These are phyloP conservation scores for Agrotis ipsilon DNA, from an alignment of 2,888 invertebrate genomes.

Conservation along the genomic window DNA sequence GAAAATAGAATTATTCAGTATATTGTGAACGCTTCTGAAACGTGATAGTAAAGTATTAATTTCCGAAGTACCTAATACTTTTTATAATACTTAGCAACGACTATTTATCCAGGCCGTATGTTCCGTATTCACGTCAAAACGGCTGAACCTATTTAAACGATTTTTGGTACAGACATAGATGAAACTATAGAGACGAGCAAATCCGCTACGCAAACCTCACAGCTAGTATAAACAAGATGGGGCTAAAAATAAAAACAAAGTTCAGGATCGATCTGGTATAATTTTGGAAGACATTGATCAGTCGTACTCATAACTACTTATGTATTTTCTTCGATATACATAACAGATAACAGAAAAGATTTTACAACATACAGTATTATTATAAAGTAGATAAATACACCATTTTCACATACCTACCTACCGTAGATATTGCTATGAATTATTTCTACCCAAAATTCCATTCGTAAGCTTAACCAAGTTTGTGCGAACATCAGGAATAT, in stretches of 20 bases:
- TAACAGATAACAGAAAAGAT: conserved; percentile 1
- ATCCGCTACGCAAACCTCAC: no score
- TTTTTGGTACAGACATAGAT: no score
- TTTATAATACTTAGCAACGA: no score
- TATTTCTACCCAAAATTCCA: background rate
- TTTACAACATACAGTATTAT: background rate
- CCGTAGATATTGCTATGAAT: background rate
- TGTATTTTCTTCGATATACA: conserved; percentile 21
- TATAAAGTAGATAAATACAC: background rate
- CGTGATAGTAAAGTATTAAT: no score
- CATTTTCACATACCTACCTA: background rate
- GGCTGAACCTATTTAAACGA: no score
- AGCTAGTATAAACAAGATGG: background rate
- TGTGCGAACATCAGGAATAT: background rate
- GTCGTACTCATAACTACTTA: conserved; percentile 35
- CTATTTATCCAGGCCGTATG: no score
- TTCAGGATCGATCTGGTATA: conserved; percentile 32
- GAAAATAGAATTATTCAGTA: no score
- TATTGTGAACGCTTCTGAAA: no score
- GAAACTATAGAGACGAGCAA: no score
- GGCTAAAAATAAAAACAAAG: conserved; percentile 20
- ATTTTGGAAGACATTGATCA: conserved; percentile 69
- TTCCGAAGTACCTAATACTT: no score
- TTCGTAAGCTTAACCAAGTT: background rate
- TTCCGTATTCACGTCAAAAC: no score